Evolutionary conservation across 2,113 vertebrate genomes (phyloP), one percentile per base, ranked within the genome.

Genomic region (Cyrtonyx montezumae): DNA sequence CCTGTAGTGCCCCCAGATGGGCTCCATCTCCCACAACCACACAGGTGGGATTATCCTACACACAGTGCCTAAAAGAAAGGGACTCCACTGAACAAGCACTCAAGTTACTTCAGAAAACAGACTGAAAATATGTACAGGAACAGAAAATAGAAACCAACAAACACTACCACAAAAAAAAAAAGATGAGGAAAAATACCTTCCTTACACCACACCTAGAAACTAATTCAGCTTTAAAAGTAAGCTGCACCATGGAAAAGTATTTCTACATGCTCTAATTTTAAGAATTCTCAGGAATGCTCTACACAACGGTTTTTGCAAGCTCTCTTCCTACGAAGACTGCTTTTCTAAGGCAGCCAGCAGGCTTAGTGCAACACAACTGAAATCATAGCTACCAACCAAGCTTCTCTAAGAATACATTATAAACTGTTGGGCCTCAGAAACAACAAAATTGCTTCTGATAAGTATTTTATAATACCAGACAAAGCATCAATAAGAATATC

Each of bases 131-230:
- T 46, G 3, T 3, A 15, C 1, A 65, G 25, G 2, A 82, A 61
- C 43, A 28, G 11, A 61, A 82, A 87, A 46, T 22, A 69, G 76
- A 85, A 84, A 5, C 46, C 49, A 75, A 12, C 5, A 87, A 19
- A 30, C 19, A 20, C 22, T 48, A 36, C 7, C 36, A 66, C 53
- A 40, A 40, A 40, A 40, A 40, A 40, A 40, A 40, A 40, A 40
- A 20, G 11, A 3, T 13, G 3, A 7, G 18, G 23, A 67, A 14
- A 75, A 75, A 42, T 59, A 34, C 20, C 17, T 91, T 46, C 58
- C 17, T 32, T 0, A 0, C 0, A 5, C 5, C 10, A 49, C 22
- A 48, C 25, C 8, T 32, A 15, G 11, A 23, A 77, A 46, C 4
- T 4, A 45, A 55, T 46, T 61, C 66, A 53, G 17, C 1, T 26